These are phyloP conservation scores for Agelaius phoeniceus DNA, from an alignment of 2,113 vertebrate species.

Conservation along the genomic window DNA sequence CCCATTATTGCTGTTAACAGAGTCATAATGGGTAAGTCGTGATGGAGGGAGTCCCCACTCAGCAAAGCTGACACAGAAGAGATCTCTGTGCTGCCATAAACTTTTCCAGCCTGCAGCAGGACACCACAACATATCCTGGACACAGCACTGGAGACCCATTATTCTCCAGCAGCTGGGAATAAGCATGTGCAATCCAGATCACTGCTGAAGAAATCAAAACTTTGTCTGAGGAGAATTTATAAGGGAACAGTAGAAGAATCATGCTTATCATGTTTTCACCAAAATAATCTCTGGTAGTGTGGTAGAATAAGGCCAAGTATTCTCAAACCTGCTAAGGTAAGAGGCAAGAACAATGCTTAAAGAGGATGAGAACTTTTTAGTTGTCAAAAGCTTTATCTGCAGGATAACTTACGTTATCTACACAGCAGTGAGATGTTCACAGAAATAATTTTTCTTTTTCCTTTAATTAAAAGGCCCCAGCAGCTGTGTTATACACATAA, in stretches of 20 bases:
- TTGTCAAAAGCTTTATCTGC: background rate
- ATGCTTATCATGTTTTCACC: fast-evolving
- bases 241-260: background rate
- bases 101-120: background rate
- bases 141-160: background rate
- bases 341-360: background rate
- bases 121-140: background rate
- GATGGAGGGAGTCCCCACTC: background rate
- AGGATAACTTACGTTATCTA: background rate
- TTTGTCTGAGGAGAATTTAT: background rate
- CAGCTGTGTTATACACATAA: background rate
- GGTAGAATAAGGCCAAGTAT: background rate
- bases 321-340: background rate
- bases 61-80: background rate
- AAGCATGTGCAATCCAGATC: background rate
- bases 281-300: background rate
- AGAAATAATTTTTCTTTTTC: background rate
- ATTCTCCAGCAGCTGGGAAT: background rate
- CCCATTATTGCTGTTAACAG: background rate
- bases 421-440: background rate
- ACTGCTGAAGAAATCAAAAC: background rate
- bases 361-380: background rate
- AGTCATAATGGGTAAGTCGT: background rate
- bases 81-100: background rate
- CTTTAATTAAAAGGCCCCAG: background rate